Percentiles rank a stretch among this genome's conserved stretches.
phyloP scores from a whole-genome alignment of 2,888 invertebrate species.

The Galerucella nymphaeae region DNA sequence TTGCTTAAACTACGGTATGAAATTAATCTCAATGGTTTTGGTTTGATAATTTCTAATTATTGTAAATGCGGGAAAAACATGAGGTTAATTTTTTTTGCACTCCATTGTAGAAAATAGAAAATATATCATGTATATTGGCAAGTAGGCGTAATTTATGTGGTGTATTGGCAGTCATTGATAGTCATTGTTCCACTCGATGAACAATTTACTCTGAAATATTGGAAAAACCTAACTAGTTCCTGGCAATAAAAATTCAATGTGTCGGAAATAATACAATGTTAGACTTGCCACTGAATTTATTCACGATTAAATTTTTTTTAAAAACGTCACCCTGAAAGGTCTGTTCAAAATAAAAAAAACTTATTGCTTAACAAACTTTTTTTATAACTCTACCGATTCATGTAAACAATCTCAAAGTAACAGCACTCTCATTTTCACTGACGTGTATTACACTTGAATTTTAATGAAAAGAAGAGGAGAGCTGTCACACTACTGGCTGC shows the following conservation, averaged over 20 bases:
- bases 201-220: not conserved
- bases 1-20: too few relatives aligned
- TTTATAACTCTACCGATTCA: not conserved
- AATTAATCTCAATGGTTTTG: too few relatives aligned
- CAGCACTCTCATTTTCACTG: not conserved
- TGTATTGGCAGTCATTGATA: not conserved
- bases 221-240: not conserved
- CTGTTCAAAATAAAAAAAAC: not conserved
- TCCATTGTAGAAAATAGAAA: not conserved
- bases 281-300: not conserved
- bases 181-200: not conserved
- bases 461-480: slow-evolving; percentile 1
- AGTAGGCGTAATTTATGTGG: not conserved
- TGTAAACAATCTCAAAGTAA: not conserved
- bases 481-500: slow-evolving; percentile 6
- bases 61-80: too few relatives aligned
- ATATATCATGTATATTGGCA: not conserved
- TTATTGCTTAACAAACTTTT: not conserved
- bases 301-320: not conserved
- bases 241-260: not conserved
- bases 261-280: not conserved
- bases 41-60: too few relatives aligned
- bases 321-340: not conserved
- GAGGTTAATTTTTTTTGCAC: too few relatives aligned
- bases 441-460: slow-evolving; percentile 3